These are phyloP conservation scores for Euglossa dilemma DNA, from an alignment of 1,140 invertebrate species.

Conservation along the genomic window DNA sequence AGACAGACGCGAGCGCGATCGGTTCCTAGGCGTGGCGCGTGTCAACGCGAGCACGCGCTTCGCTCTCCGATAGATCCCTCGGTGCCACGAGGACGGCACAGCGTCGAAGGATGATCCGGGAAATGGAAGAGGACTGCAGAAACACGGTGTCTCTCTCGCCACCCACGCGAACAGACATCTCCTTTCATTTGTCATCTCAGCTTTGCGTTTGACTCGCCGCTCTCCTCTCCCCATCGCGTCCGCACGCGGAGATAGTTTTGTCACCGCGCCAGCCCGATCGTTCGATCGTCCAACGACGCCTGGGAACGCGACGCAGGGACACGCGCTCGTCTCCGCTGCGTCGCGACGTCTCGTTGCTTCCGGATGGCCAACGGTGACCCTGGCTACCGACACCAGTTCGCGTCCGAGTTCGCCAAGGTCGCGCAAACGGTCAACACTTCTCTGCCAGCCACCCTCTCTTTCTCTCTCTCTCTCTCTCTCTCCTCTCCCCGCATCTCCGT, in stretches of 20 bases:
- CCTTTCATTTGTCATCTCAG: constrained; percentile 79
- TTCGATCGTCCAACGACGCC: constrained; percentile 4
- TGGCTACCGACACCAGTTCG: constrained; percentile 10
- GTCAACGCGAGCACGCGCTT: too few relatives aligned
- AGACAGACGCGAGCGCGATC: too few relatives aligned
- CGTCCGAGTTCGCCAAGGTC: constrained; percentile 27
- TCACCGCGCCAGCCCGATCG: constrained; percentile 41
- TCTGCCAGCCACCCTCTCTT: constrained; percentile 7
- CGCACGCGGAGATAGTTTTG: constrained; percentile 71
- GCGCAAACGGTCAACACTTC: constrained; percentile 39
- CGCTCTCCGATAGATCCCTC: too few relatives aligned
- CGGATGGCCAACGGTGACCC: not conserved
- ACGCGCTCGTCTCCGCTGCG: not conserved
- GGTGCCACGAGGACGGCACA: too few relatives aligned
- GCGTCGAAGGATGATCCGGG: too few relatives aligned
- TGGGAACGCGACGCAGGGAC: not conserved
- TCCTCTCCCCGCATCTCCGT: constrained; percentile 16
- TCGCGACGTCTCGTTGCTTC: not conserved
- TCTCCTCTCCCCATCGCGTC: constrained; percentile 72
- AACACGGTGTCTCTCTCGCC: constrained; percentile 39
- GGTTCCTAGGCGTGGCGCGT: too few relatives aligned
- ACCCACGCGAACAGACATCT: constrained; percentile 60
- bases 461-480: not conserved
- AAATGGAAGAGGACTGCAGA: not conserved
- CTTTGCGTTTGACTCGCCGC: constrained; percentile 77